Conservation (phyloP, 2,888 invertebrate genomes). For the Drosophila hamatofila region DNA sequence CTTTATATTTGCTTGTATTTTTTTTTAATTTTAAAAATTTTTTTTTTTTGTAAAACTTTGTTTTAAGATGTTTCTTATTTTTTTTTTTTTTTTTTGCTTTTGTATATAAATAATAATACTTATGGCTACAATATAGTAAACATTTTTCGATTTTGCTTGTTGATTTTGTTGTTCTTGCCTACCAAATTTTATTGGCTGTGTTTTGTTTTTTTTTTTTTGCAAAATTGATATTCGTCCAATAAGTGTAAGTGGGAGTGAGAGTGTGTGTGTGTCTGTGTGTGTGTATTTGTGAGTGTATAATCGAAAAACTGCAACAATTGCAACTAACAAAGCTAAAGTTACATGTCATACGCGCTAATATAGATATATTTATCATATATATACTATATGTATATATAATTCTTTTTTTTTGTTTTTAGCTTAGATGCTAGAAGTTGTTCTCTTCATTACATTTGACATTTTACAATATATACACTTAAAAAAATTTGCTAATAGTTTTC, state of each 20-base stretch:
- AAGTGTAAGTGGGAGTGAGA: conserved; percentile 2
- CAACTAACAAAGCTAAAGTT: conserved; percentile 79
- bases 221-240: conserved; percentile 7
- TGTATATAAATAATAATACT: conserved; percentile 84
- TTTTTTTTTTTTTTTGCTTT: conserved; percentile 58
- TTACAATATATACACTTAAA: conserved; percentile 78
- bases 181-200: conserved; percentile 29
- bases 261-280: conserved; percentile 26
- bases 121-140: conserved; percentile 81
- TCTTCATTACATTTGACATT: conserved; percentile 49
- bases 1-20: conserved; percentile 75
- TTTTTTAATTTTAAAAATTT: conserved; percentile 48
- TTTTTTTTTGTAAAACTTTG: conserved; percentile 81
- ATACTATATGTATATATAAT: conserved; percentile 31
- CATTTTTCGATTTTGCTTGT: conserved; percentile 68
- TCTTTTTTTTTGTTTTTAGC: conserved; percentile 45
- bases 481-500: conserved; percentile 78
- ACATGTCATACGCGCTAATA: conserved; percentile 64
- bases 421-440: conserved; percentile 57
- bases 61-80: conserved; percentile 79
- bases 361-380: conserved; percentile 55
- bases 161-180: conserved; percentile 34
- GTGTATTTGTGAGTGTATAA: conserved; percentile 34
- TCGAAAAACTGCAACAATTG: conserved; percentile 79
- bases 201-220: conserved; percentile 3